Base-by-base conservation (phyloP, 92 coral and sea anemone species). In the Diadumene lineata region DNA sequence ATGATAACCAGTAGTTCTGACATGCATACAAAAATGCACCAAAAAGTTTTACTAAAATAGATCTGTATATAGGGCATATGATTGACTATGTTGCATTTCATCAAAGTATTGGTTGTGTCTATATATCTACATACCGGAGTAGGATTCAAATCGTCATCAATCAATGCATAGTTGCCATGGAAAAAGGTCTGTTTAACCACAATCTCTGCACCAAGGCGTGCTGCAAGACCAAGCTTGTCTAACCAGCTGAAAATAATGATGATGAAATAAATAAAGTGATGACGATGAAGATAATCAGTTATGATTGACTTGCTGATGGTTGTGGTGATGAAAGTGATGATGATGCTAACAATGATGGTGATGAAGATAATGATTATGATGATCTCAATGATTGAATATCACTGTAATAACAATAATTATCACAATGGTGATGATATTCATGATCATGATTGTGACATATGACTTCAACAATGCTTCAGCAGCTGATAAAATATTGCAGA, bases 181-280 rank as follows among this genome's bases (percentile, higher is more conserved):
- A 89, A 90, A 75, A 93, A 80, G 13, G 81, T 56, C 67, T 93
- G 98, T 55, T 92, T 81, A 31, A 91, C 65, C 19, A 90, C 79
- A 18, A 93, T 91, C 23, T 83, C 73, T 55, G 86, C 83, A 19
- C 86, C 79, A 27, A 84, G 79, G 43, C 89, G 90, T 57, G 98
- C 98, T 48, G 93, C 96, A 33, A 90, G 34, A 1, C 98, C 98
- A 50, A 93, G 83, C 70, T 93, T 93, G 66, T 93, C 96, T 56
- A 93, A 48, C 98, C 98, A 93, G 72, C 94, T 58, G 7, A 18
- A 22, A 22, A 58, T 58, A 58, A 16, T 53, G 21, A 53, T 21
- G n/a, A 53, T 21, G n/a, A 15, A 3, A 16, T 21, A 9, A 16
- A 4, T 15, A 53, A 16, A 9, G 60, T 53, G 48, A 38, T 38